These are phyloP conservation scores for Holacanthus passer DNA, from an alignment of 2,113 vertebrate genomes.

Conservation along the genomic window DNA sequence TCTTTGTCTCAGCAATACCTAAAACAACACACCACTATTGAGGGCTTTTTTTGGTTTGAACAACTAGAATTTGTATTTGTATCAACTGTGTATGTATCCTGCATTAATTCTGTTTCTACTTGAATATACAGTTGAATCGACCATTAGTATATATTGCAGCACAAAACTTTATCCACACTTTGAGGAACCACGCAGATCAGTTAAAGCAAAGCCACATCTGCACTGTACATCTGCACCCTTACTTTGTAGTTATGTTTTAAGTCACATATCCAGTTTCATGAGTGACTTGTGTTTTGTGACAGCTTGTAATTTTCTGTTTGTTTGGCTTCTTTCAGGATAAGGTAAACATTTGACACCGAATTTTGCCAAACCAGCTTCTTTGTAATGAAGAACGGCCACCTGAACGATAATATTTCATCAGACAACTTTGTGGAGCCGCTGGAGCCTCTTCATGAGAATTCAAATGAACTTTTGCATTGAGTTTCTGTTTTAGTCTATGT, in stretches of 20 bases:
- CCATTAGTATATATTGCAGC: neutral
- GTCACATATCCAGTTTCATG: neutral
- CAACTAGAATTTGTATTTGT: neutral
- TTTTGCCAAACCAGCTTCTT: constrained; percentile 1
- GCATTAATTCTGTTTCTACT: neutral
- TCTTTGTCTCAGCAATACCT: neutral
- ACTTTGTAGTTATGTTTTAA: neutral
- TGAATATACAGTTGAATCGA: neutral
- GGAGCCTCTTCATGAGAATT: neutral
- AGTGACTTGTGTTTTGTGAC: neutral
- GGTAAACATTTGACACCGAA: constrained; percentile 4
- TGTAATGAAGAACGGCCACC: rapidly evolving
- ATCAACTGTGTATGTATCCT: neutral
- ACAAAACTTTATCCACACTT: neutral
- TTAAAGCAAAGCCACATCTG: neutral
- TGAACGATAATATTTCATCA: neutral
- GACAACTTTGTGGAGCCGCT: neutral
- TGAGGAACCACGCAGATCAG: neutral
- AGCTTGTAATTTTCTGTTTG: neutral
- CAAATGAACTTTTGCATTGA: neutral
- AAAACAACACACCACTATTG: neutral
- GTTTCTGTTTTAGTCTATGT: constrained; percentile 5
- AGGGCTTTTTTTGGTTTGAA: neutral
- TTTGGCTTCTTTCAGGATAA: constrained; percentile 46
- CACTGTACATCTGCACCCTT: neutral